Conservation (phyloP, 2,888 invertebrate species). For the Drosophila monieri region DNA sequence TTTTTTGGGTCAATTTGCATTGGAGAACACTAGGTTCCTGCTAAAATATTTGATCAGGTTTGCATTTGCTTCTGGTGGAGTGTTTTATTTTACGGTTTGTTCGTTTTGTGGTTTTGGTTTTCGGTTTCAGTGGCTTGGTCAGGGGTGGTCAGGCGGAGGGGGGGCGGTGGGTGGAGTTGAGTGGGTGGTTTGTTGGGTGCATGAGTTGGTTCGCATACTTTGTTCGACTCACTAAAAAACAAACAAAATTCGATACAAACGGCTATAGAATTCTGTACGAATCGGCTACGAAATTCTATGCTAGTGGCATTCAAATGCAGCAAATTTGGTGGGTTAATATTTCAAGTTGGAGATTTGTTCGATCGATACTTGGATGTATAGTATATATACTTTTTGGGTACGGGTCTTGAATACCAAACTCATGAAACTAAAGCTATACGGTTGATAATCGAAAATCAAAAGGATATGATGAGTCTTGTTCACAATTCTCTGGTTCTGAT, state of each 20-base stretch:
- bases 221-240: conserved; percentile 82
- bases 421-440: conserved; percentile 25
- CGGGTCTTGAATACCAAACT: conserved; percentile 24
- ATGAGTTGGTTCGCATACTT: conserved; percentile 81
- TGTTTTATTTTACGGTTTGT: conserved; percentile 40
- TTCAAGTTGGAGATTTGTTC: conserved; percentile 52
- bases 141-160: conserved; percentile 7
- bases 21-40: conserved; percentile 47
- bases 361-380: conserved; percentile 35
- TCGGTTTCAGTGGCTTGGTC: conserved; percentile 17
- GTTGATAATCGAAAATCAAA: conserved; percentile 3
- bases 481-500: background rate
- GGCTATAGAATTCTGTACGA: conserved; percentile 76
- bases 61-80: conserved; percentile 34
- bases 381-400: conserved; percentile 17
- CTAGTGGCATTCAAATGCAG: conserved; percentile 69
- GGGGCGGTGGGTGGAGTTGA: conserved; percentile 6
- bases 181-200: conserved; percentile 47
- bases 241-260: conserved; percentile 83
- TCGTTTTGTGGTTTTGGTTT: conserved; percentile 33
- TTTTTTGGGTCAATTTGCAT: conserved; percentile 14
- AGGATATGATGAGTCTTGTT: conserved; percentile 10
- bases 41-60: conserved; percentile 30
- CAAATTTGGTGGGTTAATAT: conserved; percentile 71
- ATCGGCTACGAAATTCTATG: conserved; percentile 68